phyloP scores from a whole-genome alignment of 1,140 invertebrate species.

The Luehdorfia chinensis region DNA sequence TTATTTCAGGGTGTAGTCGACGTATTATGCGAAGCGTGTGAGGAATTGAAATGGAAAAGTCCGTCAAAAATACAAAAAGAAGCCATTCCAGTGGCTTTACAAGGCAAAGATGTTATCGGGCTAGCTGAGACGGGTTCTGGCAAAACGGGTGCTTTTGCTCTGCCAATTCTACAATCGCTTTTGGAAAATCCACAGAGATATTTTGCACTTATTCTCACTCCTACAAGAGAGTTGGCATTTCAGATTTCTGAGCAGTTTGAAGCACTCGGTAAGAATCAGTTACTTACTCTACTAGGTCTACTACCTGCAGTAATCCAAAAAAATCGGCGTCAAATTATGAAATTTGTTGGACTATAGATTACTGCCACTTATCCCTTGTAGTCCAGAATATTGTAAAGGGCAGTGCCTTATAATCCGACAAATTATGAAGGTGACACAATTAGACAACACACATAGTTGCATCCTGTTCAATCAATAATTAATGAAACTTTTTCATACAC shows the following conservation, averaged over 20 bases:
- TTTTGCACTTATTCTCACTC: conserved; percentile 96
- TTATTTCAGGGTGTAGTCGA: conserved; percentile 91
- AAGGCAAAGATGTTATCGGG: conserved; percentile 97
- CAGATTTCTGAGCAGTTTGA: conserved; percentile 98
- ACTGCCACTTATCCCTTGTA: too few species aligned
- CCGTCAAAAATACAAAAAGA: conserved; percentile 97
- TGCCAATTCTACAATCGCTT: conserved; percentile 95
- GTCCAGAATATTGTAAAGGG: too few species aligned
- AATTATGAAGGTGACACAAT: too few species aligned
- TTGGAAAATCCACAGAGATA: conserved; percentile 94
- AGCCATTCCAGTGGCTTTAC: conserved; percentile 92
- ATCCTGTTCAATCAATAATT: too few species aligned
- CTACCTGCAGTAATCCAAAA: too few species aligned
- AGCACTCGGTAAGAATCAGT: conserved; percentile 84
- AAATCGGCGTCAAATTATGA: too few species aligned
- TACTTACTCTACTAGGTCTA: too few species aligned
- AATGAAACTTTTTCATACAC: too few species aligned
- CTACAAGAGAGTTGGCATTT: conserved; percentile 97
- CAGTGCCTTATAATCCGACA: too few species aligned
- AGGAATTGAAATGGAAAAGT: conserved; percentile 93
- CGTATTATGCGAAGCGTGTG: conserved; percentile 93
- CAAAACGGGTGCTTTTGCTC: conserved; percentile 97
- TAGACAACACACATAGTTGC: too few species aligned
- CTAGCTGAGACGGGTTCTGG: conserved; percentile 98
- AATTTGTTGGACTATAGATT: too few species aligned